Conservation (phyloP, 64 coral and sea anemone species). For the Actinia tenebrosa region DNA sequence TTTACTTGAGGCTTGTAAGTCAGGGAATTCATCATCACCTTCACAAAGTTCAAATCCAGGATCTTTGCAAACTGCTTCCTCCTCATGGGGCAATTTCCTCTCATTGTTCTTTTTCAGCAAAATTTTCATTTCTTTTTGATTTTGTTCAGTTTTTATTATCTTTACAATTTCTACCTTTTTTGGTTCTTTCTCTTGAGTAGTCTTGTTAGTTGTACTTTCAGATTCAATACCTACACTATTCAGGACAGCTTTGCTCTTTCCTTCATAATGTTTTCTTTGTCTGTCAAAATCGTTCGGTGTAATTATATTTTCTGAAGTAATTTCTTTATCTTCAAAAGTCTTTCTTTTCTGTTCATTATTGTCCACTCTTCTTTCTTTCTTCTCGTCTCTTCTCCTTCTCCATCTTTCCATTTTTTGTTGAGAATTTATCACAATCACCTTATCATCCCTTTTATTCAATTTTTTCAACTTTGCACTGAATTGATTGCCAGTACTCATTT, state of each 20-base stretch:
- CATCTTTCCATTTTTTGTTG: not conserved
- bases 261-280: not conserved
- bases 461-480: not conserved
- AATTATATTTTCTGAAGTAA: not conserved
- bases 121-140: not conserved
- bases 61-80: not conserved
- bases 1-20: not conserved
- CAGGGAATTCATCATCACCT: conserved; percentile 44
- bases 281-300: not conserved
- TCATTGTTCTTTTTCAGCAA: not conserved
- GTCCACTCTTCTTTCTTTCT: not conserved
- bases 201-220: not conserved
- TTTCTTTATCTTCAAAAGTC: not conserved
- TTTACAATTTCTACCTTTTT: conserved; percentile 1
- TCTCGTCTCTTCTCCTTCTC: not conserved
- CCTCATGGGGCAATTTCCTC: not conserved
- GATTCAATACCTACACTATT: not conserved
- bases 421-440: not conserved
- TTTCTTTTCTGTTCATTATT: not conserved
- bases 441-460: not conserved
- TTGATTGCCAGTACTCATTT: not conserved
- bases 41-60: not conserved
- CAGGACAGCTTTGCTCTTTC: not conserved
- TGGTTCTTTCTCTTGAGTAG: not conserved
- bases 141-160: not conserved